These are phyloP conservation scores for Apodemia mormo DNA, from an alignment of 2,888 invertebrate genomes.

Conservation along the genomic window DNA sequence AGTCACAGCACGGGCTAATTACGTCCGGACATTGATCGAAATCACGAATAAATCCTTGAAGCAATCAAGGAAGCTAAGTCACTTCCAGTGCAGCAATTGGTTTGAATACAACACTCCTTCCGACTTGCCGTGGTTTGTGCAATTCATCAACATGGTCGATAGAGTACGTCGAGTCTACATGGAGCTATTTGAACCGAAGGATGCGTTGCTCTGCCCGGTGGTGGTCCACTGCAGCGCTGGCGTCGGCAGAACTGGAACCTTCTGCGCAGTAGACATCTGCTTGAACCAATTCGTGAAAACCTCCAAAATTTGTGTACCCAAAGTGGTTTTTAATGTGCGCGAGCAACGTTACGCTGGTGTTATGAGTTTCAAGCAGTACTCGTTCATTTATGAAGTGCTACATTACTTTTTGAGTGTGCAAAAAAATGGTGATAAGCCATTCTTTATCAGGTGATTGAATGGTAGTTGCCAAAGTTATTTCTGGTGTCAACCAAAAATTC, in stretches of 20 bases:
- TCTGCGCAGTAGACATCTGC: constrained; percentile 16
- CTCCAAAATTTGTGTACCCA: not conserved
- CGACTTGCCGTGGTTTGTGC: constrained; percentile 1
- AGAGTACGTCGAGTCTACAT: constrained; percentile 15
- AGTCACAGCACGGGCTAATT: constrained; percentile 1
- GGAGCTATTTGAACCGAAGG: constrained; percentile 11
- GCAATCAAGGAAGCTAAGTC: not conserved
- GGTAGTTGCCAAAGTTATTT: constrained; percentile 5
- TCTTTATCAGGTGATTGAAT: constrained; percentile 5
- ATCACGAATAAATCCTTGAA: constrained; percentile 13
- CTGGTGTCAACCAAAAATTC: constrained; percentile 8
- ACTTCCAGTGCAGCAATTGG: constrained; percentile 16
- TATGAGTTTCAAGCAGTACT: constrained; percentile 5
- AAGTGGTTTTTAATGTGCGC: constrained; percentile 14
- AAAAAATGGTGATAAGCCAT: too few species aligned
- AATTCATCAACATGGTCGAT: not conserved
- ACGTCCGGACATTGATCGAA: constrained; percentile 2
- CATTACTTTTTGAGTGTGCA: too few species aligned
- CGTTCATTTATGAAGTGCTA: constrained; percentile 8
- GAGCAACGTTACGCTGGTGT: constrained; percentile 5
- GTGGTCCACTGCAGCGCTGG: constrained; percentile 10
- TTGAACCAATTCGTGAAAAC: constrained; percentile 16
- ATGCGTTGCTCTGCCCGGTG: constrained; percentile 5
- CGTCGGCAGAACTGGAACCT: constrained; percentile 15
- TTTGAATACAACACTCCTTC: constrained; percentile 4